Evolutionary conservation across 2,888 invertebrate species (phyloP).

Genomic region (Aquatica leii): DNA sequence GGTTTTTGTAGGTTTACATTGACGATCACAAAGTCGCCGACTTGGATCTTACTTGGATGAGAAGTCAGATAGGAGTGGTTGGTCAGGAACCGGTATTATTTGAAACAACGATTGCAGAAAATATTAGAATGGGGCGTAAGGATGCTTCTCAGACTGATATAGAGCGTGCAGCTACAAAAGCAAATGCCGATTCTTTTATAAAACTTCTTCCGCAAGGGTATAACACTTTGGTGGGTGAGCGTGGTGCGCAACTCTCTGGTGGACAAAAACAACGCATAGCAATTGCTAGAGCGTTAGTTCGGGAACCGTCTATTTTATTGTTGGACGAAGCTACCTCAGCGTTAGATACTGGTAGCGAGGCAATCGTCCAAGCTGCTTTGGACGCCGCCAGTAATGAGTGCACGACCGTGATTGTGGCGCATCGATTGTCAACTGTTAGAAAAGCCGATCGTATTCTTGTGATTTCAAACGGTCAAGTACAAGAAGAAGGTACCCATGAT

Average conservation of each 20-base stretch:
- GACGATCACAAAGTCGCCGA: conserved; percentile 75
- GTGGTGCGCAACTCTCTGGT: conserved; percentile 84
- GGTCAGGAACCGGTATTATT: conserved; percentile 92
- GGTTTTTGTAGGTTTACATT: conserved; percentile 63
- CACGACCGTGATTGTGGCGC: conserved; percentile 82
- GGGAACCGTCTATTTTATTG: conserved; percentile 79
- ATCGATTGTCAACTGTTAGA: conserved; percentile 77
- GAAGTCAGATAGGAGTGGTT: conserved; percentile 85
- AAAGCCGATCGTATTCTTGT: conserved; percentile 78
- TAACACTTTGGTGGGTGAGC: conserved; percentile 83
- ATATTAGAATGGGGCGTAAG: conserved; percentile 78
- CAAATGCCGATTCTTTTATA: conserved; percentile 83
- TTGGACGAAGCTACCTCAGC: conserved; percentile 92
- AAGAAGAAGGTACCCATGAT: conserved; percentile 75
- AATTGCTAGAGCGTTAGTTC: conserved; percentile 85
- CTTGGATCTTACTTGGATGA: conserved; percentile 81
- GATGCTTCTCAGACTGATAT: conserved; percentile 73
- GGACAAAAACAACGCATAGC: conserved; percentile 92
- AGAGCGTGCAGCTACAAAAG: conserved; percentile 73
- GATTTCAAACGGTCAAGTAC: conserved; percentile 71
- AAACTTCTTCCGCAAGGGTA: conserved; percentile 79
- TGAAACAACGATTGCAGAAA: conserved; percentile 83
- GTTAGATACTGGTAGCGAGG: conserved; percentile 85
- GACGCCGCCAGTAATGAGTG: conserved; percentile 77
- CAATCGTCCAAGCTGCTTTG: conserved; percentile 81